phyloP scores from a whole-genome alignment of 1,140 invertebrate genomes.

The Hypsibius dujardini region DNA sequence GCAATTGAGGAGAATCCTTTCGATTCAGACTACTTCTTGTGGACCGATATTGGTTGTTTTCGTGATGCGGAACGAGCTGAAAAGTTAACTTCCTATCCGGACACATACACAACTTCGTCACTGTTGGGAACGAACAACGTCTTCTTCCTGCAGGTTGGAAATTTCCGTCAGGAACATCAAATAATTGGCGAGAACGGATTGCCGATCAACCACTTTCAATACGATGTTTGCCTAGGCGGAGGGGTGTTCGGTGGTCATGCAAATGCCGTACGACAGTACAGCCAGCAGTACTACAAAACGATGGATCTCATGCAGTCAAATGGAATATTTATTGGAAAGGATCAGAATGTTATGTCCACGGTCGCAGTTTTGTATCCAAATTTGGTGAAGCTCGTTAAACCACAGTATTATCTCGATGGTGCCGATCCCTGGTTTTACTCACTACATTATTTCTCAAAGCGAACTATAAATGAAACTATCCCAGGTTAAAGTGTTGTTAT shows the following conservation, averaged over 20 bases:
- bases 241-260: neutral
- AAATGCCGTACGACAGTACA: too few relatives aligned
- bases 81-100: too few relatives aligned
- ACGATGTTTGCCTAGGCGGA: neutral
- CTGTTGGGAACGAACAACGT: too few relatives aligned
- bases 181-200: neutral
- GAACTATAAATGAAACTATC: too few relatives aligned
- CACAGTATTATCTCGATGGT: neutral
- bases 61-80: too few relatives aligned
- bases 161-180: neutral
- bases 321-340: neutral
- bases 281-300: too few relatives aligned
- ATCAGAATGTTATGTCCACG: neutral
- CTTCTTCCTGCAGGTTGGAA: neutral
- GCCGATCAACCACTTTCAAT: neutral
- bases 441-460: too few relatives aligned
- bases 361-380: neutral
- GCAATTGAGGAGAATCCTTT: too few relatives aligned
- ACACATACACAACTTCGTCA: too few relatives aligned
- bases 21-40: too few relatives aligned
- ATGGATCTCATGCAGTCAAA: neutral
- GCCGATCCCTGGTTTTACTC: neutral
- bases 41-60: too few relatives aligned
- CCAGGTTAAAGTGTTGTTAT: too few relatives aligned
- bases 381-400: neutral